These are phyloP conservation scores for Kryphioiulus occultus DNA, from an alignment of 2,888 invertebrate genomes.

Conservation along the genomic window DNA sequence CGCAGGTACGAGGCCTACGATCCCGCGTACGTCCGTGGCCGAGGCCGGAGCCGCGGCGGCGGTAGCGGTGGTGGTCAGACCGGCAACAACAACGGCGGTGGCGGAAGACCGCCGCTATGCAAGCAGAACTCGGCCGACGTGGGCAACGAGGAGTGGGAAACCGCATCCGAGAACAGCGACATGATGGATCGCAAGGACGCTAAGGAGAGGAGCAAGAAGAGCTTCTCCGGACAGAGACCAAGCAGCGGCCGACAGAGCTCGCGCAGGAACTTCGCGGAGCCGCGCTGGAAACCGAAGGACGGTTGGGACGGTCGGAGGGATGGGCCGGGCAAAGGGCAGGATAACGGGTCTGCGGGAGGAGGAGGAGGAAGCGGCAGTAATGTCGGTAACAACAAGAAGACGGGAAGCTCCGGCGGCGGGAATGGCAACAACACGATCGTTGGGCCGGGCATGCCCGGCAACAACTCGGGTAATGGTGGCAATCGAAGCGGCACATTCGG, in stretches of 20 bases:
- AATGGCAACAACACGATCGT: not conserved
- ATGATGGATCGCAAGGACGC: conserved; percentile 56
- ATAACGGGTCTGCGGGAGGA: not conserved
- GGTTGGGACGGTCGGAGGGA: conserved; percentile 15
- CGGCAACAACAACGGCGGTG: conserved; percentile 48
- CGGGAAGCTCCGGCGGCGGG: not conserved
- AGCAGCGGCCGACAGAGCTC: conserved; percentile 52
- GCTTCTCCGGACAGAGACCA: conserved; percentile 63
- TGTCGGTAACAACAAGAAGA: not conserved
- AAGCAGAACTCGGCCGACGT: conserved; percentile 53
- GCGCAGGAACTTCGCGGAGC: not conserved
- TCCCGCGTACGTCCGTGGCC: conserved; percentile 57
- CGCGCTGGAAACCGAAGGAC: not conserved
- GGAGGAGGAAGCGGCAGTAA: not conserved
- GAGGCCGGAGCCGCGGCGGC: conserved; percentile 54
- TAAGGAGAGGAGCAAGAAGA: conserved; percentile 59
- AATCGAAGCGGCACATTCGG: not conserved
- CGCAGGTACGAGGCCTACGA: conserved; percentile 59
- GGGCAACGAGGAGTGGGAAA: conserved; percentile 73
- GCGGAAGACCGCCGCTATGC: conserved; percentile 52
- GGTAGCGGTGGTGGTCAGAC: not conserved
- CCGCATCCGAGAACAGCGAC: conserved; percentile 80
- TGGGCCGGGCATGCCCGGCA: not conserved
- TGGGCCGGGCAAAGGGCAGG: not conserved
- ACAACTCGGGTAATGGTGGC: conserved; percentile 33